These are phyloP conservation scores for Polydrusus cervinus DNA, from an alignment of 2,888 invertebrate genomes.

Conservation along the genomic window DNA sequence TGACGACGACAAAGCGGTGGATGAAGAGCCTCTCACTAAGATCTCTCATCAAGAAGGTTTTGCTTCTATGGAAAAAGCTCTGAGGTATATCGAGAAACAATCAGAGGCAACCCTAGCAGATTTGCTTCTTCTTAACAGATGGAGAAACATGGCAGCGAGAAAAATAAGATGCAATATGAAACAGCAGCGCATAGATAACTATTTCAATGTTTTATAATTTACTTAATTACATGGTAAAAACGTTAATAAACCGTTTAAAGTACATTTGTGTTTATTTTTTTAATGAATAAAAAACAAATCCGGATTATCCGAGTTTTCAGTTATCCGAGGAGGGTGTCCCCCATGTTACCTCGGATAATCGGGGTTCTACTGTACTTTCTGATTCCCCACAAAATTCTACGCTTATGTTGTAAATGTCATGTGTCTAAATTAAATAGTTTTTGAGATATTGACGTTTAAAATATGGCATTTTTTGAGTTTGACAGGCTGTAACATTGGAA, in stretches of 20 bases:
- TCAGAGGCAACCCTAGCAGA: not conserved
- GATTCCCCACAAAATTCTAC: too few relatives aligned
- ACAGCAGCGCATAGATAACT: conserved; percentile 3
- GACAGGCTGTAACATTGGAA: too few relatives aligned
- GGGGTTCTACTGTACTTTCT: not conserved
- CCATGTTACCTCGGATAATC: not conserved
- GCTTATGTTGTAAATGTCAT: too few relatives aligned
- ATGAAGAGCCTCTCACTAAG: too few relatives aligned
- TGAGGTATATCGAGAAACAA: too few relatives aligned
- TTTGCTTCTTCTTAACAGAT: too few relatives aligned
- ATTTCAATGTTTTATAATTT: not conserved
- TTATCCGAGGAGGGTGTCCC: not conserved
- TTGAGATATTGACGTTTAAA: too few relatives aligned
- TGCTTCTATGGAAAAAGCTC: too few relatives aligned
- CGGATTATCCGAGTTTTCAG: not conserved
- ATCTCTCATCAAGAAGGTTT: too few relatives aligned
- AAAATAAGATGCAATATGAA: conserved; percentile 2
- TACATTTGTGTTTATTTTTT: not conserved
- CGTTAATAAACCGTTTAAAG: not conserved
- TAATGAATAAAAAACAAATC: not conserved
- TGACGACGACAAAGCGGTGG: too few relatives aligned
- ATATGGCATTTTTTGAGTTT: too few relatives aligned
- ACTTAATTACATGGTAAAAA: not conserved
- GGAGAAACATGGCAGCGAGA: not conserved
- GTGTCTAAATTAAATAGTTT: too few relatives aligned